These are phyloP conservation scores for Mormyrus hasselquistii DNA, from an alignment of 2,797 vertebrate species.

Conservation along the genomic window DNA sequence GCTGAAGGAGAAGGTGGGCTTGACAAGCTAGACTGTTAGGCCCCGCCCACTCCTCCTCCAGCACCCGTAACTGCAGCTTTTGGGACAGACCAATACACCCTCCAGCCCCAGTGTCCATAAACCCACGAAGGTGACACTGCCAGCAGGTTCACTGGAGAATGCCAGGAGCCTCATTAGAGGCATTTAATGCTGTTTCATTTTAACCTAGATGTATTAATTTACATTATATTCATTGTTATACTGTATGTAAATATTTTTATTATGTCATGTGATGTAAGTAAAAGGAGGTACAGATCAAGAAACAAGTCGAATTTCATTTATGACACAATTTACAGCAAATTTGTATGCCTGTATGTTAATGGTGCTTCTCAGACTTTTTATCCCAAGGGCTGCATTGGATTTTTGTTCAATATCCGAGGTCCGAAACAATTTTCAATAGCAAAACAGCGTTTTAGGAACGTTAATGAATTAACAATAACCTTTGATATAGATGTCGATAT, in stretches of 20 bases:
- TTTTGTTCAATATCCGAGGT: neutral
- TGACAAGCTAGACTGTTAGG: slow-evolving; percentile 33
- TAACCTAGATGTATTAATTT: neutral
- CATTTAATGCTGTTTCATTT: neutral
- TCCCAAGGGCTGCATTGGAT: neutral
- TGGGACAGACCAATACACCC: neutral
- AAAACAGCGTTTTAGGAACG: neutral
- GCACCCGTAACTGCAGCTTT: neutral
- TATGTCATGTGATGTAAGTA: neutral
- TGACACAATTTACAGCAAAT: neutral
- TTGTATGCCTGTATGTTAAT: neutral
- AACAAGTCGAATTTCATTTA: neutral
- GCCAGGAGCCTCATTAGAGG: neutral
- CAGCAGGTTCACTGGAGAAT: neutral
- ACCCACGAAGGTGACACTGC: neutral
- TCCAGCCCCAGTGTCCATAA: neutral
- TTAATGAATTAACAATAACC: neutral
- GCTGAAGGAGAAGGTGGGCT: slow-evolving; percentile 67
- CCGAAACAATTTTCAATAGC: neutral
- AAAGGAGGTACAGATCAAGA: neutral
- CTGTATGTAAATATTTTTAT: neutral
- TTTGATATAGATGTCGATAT: neutral
- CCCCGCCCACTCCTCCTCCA: neutral
- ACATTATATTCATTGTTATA: neutral
- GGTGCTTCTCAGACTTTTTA: neutral